Evolutionary conservation across 2,888 invertebrate species (phyloP), one percentile per base, ranked within the genome.

Genomic region (Dasypogon diadema): DNA sequence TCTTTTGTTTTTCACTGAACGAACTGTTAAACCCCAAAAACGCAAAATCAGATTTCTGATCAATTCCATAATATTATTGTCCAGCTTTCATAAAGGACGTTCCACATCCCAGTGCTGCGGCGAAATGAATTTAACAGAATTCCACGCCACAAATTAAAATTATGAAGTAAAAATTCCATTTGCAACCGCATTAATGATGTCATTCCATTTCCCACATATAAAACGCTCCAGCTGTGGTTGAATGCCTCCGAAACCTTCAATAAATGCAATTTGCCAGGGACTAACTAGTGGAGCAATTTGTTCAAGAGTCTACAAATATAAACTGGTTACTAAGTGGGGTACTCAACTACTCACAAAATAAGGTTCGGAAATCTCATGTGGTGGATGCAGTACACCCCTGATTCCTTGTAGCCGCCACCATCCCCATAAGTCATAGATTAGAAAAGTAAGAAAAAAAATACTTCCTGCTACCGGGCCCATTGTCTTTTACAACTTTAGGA

Each of bases 331-430:
- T 42, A 14, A 60, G 8, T 55, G 34, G 12, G 18, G 10, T 37
- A 21, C 37, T 18, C 34, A 60, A 60, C 37, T 42, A 60, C 60
- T 60, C 60, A 60, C 34, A 37, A 60, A 60, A 60, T 60, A 60
- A 60, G 30, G 34, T 21, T 21, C 16, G 34, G 12, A 60, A 18
- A 34, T 60, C 18, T 30, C 18, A 16, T 21, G 12, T 30, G 34
- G 30, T 10, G n/a, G n/a, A n/a, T n/a, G n/a, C n/a, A n/a, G n/a
- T n/a, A n/a, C n/a, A n/a, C n/a, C n/a, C n/a, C n/a, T n/a, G n/a
- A n/a, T n/a, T n/a, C n/a, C n/a, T 5, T 26, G 56, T 26, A 26
- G 14, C 14, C n/a, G 2, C 8, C 8, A 8, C 51, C 24, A n/a
- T 46, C 16, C n/a, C 16, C 16, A 22, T 2, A 22, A 26, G 16